Evolutionary conservation across 2,113 vertebrate species (phyloP).

Genomic region (Bothrops jararaca): DNA sequence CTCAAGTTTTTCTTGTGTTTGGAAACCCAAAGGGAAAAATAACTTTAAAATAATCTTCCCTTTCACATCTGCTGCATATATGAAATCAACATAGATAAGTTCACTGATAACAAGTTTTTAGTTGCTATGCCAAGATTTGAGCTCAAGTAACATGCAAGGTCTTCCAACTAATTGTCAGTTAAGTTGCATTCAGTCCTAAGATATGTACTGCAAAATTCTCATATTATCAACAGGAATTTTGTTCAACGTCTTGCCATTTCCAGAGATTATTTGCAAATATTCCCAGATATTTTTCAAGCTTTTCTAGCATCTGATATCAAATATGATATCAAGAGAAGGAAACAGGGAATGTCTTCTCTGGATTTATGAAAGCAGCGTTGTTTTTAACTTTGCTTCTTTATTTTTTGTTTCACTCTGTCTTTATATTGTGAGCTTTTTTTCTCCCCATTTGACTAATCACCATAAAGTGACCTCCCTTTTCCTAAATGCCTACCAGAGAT

Average conservation of each 20-base stretch:
- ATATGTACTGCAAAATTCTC: background rate
- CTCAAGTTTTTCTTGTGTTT: background rate
- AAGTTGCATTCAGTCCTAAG: background rate
- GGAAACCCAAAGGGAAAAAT: background rate
- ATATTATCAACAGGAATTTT: background rate
- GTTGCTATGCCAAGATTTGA: background rate
- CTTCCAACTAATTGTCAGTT: background rate
- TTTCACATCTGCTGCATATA: background rate
- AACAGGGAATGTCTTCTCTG: background rate
- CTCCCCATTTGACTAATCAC: background rate
- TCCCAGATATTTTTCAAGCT: background rate
- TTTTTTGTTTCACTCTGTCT: background rate
- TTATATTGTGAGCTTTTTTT: background rate
- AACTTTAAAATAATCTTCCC: background rate
- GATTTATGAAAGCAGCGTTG: background rate
- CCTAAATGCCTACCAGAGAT: background rate
- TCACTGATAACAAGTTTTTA: background rate
- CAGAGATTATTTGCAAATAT: background rate
- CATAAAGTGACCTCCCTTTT: background rate
- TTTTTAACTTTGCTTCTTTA: background rate
- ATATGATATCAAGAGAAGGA: background rate
- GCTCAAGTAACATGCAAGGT: background rate
- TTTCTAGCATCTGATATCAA: background rate
- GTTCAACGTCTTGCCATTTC: background rate
- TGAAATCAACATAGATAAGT: background rate